A percentile compares a stretch with the other conserved stretches of the same genome.
Conservation (phyloP, 2,797 vertebrate genomes). For the Gephyroberyx darwinii region DNA sequence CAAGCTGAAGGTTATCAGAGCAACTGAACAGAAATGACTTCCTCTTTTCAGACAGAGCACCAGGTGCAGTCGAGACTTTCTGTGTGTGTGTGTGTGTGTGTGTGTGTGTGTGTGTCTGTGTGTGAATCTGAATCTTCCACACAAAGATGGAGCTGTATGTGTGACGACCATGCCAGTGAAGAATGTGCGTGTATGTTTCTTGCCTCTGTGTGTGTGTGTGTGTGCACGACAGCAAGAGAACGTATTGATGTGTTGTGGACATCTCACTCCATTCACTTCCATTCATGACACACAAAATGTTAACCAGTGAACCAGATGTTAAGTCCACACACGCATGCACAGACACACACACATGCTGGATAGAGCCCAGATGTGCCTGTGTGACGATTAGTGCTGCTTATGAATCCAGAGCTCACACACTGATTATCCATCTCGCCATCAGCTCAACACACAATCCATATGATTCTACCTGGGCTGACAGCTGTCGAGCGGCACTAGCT, state of each 20-base stretch:
- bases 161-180: no score
- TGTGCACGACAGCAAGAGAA: neutral
- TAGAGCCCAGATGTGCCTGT: constrained; percentile 23
- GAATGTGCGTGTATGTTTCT: neutral
- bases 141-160: no score
- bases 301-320: constrained; percentile 30
- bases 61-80: constrained; percentile 43
- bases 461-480: constrained; percentile 5
- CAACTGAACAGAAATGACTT: constrained; percentile 35
- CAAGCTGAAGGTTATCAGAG: constrained; percentile 30
- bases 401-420: constrained; percentile 11
- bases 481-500: constrained; percentile 5
- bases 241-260: neutral
- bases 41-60: constrained; percentile 47
- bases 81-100: constrained; percentile 26
- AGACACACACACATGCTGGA: constrained; percentile 16
- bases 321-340: no score
- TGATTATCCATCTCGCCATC: constrained; percentile 18
- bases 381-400: neutral
- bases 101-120: constrained; percentile 7
- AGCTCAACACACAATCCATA: constrained; percentile 1
- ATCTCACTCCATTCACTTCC: neutral
- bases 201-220: neutral
- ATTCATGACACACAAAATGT: constrained; percentile 1
- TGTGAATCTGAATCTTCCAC: constrained; percentile 12